Conservation (phyloP, 2,888 invertebrate species). For the Diplolepis rosae region DNA sequence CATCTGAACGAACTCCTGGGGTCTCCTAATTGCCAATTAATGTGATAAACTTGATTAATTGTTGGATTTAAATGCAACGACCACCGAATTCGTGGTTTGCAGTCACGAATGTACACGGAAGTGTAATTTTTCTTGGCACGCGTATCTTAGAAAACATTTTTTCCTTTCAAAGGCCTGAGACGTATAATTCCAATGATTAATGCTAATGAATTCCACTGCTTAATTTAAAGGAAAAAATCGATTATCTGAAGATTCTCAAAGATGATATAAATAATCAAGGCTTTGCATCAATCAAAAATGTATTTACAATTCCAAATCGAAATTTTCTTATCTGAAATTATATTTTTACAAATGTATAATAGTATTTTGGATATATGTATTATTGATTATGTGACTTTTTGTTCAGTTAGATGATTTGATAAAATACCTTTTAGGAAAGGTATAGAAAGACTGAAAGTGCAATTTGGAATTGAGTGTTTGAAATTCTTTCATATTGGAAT, state of each 20-base stretch:
- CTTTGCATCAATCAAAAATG: too few relatives aligned
- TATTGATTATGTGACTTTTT: neutral
- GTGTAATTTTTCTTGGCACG: neutral
- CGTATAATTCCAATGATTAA: too few relatives aligned
- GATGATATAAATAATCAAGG: too few relatives aligned
- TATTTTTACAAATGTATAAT: too few relatives aligned
- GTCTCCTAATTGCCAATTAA: conserved; percentile 47
- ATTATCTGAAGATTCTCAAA: too few relatives aligned
- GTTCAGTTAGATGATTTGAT: too few relatives aligned
- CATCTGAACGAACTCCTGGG: neutral
- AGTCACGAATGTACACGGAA: neutral
- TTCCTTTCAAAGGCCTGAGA: too few relatives aligned
- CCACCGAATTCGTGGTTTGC: conserved; percentile 3
- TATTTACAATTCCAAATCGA: too few relatives aligned
- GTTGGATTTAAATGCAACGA: conserved; percentile 29
- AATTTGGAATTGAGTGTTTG: neutral
- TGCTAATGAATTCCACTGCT: neutral
- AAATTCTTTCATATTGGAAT: conserved; percentile 29
- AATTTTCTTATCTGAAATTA: too few relatives aligned
- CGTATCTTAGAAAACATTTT: neutral
- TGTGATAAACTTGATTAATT: conserved; percentile 59
- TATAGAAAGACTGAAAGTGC: neutral
- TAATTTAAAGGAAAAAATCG: neutral
- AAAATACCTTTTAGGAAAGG: too few relatives aligned
- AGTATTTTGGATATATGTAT: too few relatives aligned